Evolutionary conservation across 1,140 invertebrate species (phyloP).

Genomic region (Callitettix versicolor): DNA sequence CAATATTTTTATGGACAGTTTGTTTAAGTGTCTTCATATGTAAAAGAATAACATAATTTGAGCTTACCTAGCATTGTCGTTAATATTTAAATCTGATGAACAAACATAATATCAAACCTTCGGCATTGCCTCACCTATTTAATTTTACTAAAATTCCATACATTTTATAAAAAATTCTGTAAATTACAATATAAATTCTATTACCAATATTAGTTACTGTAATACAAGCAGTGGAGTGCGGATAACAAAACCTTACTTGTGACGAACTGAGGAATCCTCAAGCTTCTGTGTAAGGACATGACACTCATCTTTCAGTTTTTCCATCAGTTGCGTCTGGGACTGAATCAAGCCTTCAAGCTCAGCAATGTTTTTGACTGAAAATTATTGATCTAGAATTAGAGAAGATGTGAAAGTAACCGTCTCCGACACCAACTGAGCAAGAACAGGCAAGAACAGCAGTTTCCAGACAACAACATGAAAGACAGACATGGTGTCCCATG

Average conservation of each 20-base stretch:
- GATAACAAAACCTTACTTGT: slow-evolving; percentile 55
- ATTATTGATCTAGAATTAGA: not conserved
- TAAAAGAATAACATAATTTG: no score
- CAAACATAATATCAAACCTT: no score
- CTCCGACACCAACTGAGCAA: slow-evolving; percentile 1
- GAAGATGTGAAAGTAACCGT: slow-evolving; percentile 6
- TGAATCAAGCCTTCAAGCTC: slow-evolving; percentile 75
- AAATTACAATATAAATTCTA: no score
- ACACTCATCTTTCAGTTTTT: slow-evolving; percentile 74
- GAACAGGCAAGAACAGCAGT: slow-evolving; percentile 15
- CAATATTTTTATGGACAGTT: no score
- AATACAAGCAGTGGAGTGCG: not conserved
- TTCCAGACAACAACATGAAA: slow-evolving; percentile 17
- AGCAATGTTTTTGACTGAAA: slow-evolving; percentile 50
- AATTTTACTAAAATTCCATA: no score
- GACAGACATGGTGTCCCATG: slow-evolving; percentile 29
- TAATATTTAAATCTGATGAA: no score
- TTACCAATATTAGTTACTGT: no score
- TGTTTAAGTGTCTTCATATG: no score
- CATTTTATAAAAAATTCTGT: no score
- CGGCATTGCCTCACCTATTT: no score
- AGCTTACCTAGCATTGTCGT: no score
- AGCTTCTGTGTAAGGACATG: slow-evolving; percentile 72
- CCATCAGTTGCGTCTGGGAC: slow-evolving; percentile 77
- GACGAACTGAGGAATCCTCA: slow-evolving; percentile 67